Conservation (phyloP, 2,888 invertebrate genomes). For the Patella caerulea region DNA sequence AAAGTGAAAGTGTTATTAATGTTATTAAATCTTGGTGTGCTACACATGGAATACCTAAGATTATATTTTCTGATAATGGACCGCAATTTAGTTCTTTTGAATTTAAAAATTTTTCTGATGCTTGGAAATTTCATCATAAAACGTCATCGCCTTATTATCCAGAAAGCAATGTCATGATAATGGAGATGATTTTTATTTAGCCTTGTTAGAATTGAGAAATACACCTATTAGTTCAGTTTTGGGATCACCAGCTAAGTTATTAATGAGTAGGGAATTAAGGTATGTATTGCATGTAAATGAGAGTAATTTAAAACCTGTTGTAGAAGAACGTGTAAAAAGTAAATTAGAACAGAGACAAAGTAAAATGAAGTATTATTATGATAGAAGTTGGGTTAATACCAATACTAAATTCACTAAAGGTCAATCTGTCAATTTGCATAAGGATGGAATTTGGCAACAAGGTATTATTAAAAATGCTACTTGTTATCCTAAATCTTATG, state of each 20-base stretch:
- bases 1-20: neutral
- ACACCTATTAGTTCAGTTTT: neutral
- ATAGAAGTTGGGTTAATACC: neutral
- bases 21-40: neutral
- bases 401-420: neutral
- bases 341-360: neutral
- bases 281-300: neutral
- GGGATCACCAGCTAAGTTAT: neutral
- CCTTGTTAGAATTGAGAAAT: neutral
- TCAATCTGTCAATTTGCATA: neutral
- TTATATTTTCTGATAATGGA: neutral
- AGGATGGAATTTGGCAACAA: neutral
- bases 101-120: neutral
- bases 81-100: neutral
- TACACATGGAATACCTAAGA: neutral
- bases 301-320: neutral
- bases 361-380: constrained; percentile 6
- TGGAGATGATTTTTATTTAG: neutral
- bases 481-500: neutral
- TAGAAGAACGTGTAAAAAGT: neutral
- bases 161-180: neutral
- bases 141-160: neutral
- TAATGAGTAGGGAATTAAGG: constrained; percentile 2
- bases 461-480: neutral
- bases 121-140: neutral